Base-by-base conservation (phyloP, 2,888 invertebrate species). In the Tipula helvola region DNA sequence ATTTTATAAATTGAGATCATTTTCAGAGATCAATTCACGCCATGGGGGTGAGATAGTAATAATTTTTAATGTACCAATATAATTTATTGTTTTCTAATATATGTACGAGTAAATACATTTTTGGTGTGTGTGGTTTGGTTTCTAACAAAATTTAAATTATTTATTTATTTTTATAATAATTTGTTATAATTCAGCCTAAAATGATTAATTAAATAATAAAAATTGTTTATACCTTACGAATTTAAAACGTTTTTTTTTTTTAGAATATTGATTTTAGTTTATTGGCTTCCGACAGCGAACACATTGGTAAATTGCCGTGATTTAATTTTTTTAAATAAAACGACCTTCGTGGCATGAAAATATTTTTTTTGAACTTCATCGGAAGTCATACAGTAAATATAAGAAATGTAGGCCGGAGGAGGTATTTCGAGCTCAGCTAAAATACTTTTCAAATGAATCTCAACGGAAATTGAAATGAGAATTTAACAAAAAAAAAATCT, bases 121-220 rank as follows among this genome's bases (percentile, higher is more conserved):
- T 52, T 71, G 71, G 71, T 28, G 28, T 71, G 71, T 71, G 71
- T 71, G 71, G 71, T 71, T 71, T 71, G 28, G 18, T 10, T 71
- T 71, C 28, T 71, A 71, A 18, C 18, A 28, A 28, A 71, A 28
- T 28, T 44, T 28, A 71, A 71, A 28, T 71, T 28, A 71, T 39
- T 28, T 71, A 71, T 71, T 71, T 71, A 71, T 71, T 71, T 71
- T 71, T 28, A 71, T 71, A 71, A 71, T 28, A 71, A 71, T 71
- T 71, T 71, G 71, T 71, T 71, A 71, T 71, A 71, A 71, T 71
- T 71, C 71, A 71, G 71, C 10, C 71, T 28, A 28, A 71, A 28
- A 71, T 71, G 71, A 71, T 71, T 71, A 71, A 71, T 71, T 71
- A 71, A 71, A 71, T 71, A 71, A 71, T 71, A 71, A 71, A 71